These are phyloP conservation scores for Habropoda laboriosa DNA, from an alignment of 1,140 invertebrate species.

Conservation along the genomic window DNA sequence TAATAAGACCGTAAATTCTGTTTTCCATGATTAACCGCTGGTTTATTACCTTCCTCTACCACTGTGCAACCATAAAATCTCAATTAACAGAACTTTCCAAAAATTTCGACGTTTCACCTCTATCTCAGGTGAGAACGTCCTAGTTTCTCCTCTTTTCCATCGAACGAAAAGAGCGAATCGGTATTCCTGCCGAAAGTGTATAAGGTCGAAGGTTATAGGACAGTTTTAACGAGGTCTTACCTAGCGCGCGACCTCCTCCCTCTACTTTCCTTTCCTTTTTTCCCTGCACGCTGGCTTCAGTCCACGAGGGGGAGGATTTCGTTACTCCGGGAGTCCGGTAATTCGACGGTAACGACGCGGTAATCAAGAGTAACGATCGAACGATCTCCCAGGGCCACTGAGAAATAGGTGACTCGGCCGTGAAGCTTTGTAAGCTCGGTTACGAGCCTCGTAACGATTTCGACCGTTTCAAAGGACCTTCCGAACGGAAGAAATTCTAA, in stretches of 20 bases:
- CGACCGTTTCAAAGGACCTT: neutral
- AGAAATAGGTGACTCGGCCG: conserved; percentile 48
- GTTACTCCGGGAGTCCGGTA: conserved; percentile 49
- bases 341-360: conserved; percentile 58
- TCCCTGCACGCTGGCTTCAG: conserved; percentile 1
- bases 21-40: conserved; percentile 63
- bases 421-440: neutral
- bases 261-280: neutral
- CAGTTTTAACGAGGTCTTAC: conserved; percentile 56
- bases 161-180: neutral
- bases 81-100: conserved; percentile 50
- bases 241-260: neutral
- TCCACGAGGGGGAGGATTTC: conserved; percentile 36
- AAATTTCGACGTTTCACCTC: conserved; percentile 27
- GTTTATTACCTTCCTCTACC: conserved; percentile 31
- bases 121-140: neutral
- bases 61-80: conserved; percentile 41
- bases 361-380: conserved; percentile 59
- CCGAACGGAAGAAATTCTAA: neutral
- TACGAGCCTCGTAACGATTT: neutral
- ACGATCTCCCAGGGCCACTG: conserved; percentile 21
- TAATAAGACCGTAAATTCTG: conserved; percentile 68
- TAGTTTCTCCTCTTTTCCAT: conserved; percentile 1
- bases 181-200: conserved; percentile 16
- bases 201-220: conserved; percentile 49